Evolutionary conservation across 2,113 vertebrate genomes (phyloP).

Genomic region (Chaetops frenatus): DNA sequence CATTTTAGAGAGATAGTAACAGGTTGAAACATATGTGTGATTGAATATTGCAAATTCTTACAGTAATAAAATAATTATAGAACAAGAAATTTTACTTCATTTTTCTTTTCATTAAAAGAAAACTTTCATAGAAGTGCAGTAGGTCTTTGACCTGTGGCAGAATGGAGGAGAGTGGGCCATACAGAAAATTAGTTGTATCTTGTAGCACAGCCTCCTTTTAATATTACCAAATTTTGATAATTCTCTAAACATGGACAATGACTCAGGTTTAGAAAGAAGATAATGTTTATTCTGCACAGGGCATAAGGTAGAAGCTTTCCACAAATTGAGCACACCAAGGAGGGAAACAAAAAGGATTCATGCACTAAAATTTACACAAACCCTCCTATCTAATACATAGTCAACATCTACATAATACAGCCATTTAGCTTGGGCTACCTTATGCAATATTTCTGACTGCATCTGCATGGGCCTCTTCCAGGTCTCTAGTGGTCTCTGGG

Average conservation of each 20-base stretch:
- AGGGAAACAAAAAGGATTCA: not conserved
- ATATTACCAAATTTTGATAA: not conserved
- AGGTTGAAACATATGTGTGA: not conserved
- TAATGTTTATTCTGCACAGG: not conserved
- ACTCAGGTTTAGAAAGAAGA: not conserved
- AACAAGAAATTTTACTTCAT: not conserved
- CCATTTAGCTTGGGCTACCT: not conserved
- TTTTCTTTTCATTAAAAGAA: not conserved
- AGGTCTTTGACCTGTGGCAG: not conserved
- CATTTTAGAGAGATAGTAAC: not conserved
- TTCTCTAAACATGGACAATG: not conserved
- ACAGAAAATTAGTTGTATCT: not conserved
- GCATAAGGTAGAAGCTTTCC: not conserved
- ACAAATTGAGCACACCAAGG: not conserved
- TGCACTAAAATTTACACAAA: not conserved
- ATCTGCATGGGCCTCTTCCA: accelerated
- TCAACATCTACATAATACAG: not conserved
- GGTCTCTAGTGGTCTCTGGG: not conserved
- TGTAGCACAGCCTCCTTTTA: not conserved
- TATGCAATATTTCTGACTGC: not conserved
- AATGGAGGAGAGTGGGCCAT: not conserved
- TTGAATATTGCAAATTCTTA: not conserved
- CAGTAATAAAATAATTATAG: not conserved
- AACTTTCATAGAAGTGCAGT: not conserved
- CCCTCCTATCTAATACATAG: not conserved